A percentile compares a stretch with the other conserved stretches of the same genome.
phyloP scores from a whole-genome alignment of 2,797 vertebrate species.

The Silurus lanzhouensis region DNA sequence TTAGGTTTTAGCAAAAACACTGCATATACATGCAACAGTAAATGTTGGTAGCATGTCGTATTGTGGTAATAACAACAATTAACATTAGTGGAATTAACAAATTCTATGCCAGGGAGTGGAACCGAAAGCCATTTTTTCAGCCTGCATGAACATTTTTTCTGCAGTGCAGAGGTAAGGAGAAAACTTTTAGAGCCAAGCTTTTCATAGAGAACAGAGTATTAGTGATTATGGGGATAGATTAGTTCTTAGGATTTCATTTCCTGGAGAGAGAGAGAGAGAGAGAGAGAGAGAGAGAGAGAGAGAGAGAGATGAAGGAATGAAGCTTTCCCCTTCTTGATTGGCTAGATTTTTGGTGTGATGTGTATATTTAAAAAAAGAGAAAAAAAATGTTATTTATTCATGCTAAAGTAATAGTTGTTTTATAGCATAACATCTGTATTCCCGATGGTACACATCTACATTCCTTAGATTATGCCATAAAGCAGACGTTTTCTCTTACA shows the following conservation, averaged over 20 bases:
- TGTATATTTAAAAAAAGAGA: no score
- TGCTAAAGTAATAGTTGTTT: not conserved
- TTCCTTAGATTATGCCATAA: conserved; percentile 79
- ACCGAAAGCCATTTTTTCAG: not conserved
- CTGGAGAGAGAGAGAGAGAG: not conserved
- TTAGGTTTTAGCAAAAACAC: no score
- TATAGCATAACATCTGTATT: no score
- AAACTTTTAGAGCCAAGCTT: not conserved
- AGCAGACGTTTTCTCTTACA: conserved; percentile 79
- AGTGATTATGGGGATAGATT: not conserved
- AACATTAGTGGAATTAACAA: no score
- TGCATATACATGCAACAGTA: no score
- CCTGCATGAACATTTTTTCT: not conserved
- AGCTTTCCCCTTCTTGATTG: no score
- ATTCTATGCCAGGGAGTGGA: no score
- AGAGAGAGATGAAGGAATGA: not conserved
- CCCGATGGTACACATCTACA: no score
- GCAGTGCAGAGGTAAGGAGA: not conserved
- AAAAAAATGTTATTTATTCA: not conserved
- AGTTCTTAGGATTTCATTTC: not conserved
- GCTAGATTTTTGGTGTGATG: no score
- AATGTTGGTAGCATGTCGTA: no score
- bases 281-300: not conserved
- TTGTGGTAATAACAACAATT: no score
- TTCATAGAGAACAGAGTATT: not conserved